Percentiles rank a stretch among this genome's conserved stretches.
Evolutionary conservation across 2,888 invertebrate genomes (phyloP).

Genomic region (Leucoptera coffeella): DNA sequence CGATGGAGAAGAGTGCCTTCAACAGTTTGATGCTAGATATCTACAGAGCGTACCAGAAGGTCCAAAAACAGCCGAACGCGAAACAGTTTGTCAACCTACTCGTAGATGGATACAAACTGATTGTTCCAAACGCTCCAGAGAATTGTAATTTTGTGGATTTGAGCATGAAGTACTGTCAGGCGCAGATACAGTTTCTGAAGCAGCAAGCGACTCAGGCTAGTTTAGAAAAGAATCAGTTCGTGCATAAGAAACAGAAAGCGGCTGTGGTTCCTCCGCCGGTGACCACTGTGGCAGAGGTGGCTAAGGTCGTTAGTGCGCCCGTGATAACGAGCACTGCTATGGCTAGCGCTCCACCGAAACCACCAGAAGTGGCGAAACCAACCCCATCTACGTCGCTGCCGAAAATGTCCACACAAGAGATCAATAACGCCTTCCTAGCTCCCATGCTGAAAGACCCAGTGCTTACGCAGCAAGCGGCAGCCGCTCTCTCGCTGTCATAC

Average conservation of each 20-base stretch:
- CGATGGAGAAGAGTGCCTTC: conserved; percentile 38
- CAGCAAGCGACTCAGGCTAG: conserved; percentile 37
- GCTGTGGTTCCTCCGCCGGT: neutral
- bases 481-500: conserved; percentile 27
- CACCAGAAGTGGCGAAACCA: too few relatives aligned
- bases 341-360: too few relatives aligned
- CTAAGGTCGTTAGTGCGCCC: too few relatives aligned
- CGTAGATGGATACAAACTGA: conserved; percentile 64
- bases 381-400: too few relatives aligned
- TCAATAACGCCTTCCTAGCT: conserved; percentile 29
- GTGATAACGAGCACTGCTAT: too few relatives aligned
- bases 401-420: conserved; percentile 28
- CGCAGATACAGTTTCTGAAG: too few relatives aligned
- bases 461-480: conserved; percentile 28
- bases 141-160: conserved; percentile 59
- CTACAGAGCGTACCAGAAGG: conserved; percentile 64
- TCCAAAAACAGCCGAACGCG: conserved; percentile 53
- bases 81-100: conserved; percentile 61
- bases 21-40: conserved; percentile 50
- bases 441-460: conserved; percentile 30
- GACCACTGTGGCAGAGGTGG: too few relatives aligned
- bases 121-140: conserved; percentile 55
- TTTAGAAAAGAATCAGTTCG: conserved; percentile 25
- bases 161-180: conserved; percentile 66
- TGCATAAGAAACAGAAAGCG: conserved; percentile 22